Percentiles rank a stretch among this genome's conserved stretches.
Evolutionary conservation across 2,113 vertebrate genomes (phyloP).

Genomic region (Prunella fulvescens): DNA sequence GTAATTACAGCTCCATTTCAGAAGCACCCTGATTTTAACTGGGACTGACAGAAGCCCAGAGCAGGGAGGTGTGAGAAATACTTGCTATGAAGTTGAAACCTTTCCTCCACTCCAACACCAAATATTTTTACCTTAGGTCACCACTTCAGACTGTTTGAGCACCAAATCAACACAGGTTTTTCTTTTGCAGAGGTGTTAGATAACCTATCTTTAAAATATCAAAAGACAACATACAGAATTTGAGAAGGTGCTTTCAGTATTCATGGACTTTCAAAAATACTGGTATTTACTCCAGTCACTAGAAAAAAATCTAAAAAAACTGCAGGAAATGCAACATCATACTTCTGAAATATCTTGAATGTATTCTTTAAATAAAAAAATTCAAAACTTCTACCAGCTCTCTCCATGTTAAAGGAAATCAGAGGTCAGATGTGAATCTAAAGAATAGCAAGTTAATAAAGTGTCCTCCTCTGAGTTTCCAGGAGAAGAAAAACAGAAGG

Average conservation of each 20-base stretch:
- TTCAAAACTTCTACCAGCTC: not conserved
- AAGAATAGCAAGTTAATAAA: slow-evolving; percentile 14
- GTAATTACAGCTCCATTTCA: not conserved
- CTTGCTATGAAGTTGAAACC: not conserved
- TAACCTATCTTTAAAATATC: not conserved
- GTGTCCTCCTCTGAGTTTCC: slow-evolving; percentile 14
- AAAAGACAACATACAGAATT: not conserved
- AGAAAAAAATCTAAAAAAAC: not conserved
- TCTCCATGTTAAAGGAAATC: not conserved
- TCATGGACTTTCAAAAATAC: not conserved
- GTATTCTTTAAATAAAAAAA: not conserved
- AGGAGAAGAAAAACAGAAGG: slow-evolving; percentile 50
- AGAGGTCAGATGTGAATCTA: slow-evolving; percentile 12
- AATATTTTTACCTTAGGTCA: not conserved
- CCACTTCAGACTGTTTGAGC: not conserved
- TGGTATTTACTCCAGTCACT: not conserved
- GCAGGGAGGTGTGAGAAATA: not conserved
- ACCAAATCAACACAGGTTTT: not conserved
- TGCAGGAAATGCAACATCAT: not conserved
- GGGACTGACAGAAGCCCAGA: not conserved
- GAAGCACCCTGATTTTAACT: not conserved
- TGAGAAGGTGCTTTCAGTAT: not conserved
- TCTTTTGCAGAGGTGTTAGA: not conserved
- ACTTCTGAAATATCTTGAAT: not conserved
- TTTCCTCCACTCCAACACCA: not conserved